Base-by-base conservation (phyloP, 1,140 invertebrate genomes). In the Drosophila busckii region DNA sequence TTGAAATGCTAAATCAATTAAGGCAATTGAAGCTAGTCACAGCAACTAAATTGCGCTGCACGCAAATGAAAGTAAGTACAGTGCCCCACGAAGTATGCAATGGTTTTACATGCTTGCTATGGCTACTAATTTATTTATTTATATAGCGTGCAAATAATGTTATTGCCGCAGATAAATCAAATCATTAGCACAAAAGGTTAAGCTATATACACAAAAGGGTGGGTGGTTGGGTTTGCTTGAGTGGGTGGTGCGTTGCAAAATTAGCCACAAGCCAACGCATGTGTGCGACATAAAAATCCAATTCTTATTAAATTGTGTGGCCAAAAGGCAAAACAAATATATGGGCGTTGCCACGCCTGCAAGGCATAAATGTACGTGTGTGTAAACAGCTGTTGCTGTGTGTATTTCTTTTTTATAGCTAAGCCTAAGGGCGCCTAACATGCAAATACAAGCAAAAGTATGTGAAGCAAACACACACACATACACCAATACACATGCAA, bases 271-370 rank as follows among this genome's bases (percentile, higher is more conserved):
- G 58, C 73, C 65, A 67, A 49, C 16, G 58, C 28, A 41, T 25
- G 34, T 58, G 41, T 32, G 13, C 26, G 34, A 80, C 73, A 80
- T 78, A 80, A 80, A 76, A 80, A 80, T 80, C 75, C 68, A 65
- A 70, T 82, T 80, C 73, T 80, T 80, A 80, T 80, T 80, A 80
- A 80, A 80, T 80, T 80, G 46, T 31, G 17, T 9, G 67, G 32
- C 41, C 23, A 49, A 8, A 10, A 40, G 42, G 46, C 20, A 17
- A 35, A 31, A 32, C 50, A 31, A 50, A 25, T 17, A 45, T 35
- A 44, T 29, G 31, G 22, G 34, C 8, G 13, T 20, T 34, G 25
- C 26, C 40, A 22, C 25, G n/a, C n/a, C n/a, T n/a, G n/a, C n/a
- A n/a, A n/a, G n/a, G n/a, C n/a, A n/a, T n/a, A n/a, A n/a, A n/a